A percentile compares a stretch with the other conserved stretches of the same genome.
Conservation (phyloP, 2,797 vertebrate species). For the Enteromius paludinosus region DNA sequence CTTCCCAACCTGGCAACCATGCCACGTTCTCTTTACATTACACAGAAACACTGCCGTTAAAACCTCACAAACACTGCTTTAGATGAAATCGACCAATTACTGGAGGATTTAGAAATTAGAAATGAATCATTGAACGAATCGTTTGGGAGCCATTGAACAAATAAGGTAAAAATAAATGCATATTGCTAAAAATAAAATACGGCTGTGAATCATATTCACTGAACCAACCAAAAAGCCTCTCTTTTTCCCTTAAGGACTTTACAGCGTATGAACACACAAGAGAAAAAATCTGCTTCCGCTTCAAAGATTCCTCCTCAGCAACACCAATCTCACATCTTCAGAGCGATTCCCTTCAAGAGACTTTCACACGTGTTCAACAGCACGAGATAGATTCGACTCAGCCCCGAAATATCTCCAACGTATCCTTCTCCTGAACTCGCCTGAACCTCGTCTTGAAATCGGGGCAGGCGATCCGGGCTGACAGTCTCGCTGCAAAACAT, state of each 20-base stretch:
- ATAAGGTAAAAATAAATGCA: no score
- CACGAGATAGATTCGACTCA: background rate
- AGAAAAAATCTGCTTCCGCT: constrained; percentile 52
- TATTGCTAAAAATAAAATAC: background rate
- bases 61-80: no score
- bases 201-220: background rate
- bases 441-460: background rate
- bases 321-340: constrained; percentile 37
- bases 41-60: background rate
- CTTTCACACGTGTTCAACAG: background rate
- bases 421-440: constrained; percentile 6
- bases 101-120: no score
- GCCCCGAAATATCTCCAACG: background rate
- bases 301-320: constrained; percentile 56
- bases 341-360: constrained; percentile 4
- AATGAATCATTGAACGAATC: no score
- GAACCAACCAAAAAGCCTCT: constrained; percentile 33
- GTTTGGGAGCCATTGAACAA: no score
- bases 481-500: constrained; percentile 23
- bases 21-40: background rate
- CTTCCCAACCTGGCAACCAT: background rate
- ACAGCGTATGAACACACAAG: constrained; percentile 21
- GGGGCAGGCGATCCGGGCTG: background rate
- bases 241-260: constrained; percentile 20
- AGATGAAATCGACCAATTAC: no score